phyloP scores from a whole-genome alignment of 2,888 invertebrate species.

The Tortrix viridana region DNA sequence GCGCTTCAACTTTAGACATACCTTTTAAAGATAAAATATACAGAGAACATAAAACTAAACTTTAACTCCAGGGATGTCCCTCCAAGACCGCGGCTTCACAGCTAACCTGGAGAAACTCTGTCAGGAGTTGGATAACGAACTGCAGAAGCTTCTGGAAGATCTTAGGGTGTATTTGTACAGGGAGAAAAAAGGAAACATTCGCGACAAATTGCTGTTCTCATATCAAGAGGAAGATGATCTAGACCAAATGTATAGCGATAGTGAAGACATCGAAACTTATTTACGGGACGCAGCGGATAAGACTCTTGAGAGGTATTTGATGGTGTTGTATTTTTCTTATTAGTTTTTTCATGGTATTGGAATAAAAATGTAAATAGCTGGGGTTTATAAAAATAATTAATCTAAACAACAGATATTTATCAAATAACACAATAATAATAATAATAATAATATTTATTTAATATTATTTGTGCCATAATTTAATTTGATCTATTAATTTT shows the following conservation, averaged over 20 bases:
- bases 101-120: conserved; percentile 89
- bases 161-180: conserved; percentile 87
- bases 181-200: conserved; percentile 61
- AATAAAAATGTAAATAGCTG: too few relatives aligned
- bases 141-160: conserved; percentile 87
- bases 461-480: too few relatives aligned
- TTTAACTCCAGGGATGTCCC: conserved; percentile 79
- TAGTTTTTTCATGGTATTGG: too few relatives aligned
- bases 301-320: conserved; percentile 72
- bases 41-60: too few relatives aligned
- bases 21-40: too few relatives aligned
- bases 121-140: conserved; percentile 84
- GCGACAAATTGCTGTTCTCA: conserved; percentile 57
- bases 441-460: too few relatives aligned
- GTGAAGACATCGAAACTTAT: conserved; percentile 76
- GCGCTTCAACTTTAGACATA: too few relatives aligned
- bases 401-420: too few relatives aligned
- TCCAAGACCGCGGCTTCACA: conserved; percentile 93
- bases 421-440: too few relatives aligned
- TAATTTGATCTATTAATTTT: too few relatives aligned
- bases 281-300: conserved; percentile 77
- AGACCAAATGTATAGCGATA: conserved; percentile 76
- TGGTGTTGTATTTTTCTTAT: too few relatives aligned
- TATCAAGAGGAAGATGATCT: conserved; percentile 71
- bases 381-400: too few relatives aligned